Evolutionary conservation across 2,888 invertebrate genomes (phyloP).

Genomic region (Netelia melanura): DNA sequence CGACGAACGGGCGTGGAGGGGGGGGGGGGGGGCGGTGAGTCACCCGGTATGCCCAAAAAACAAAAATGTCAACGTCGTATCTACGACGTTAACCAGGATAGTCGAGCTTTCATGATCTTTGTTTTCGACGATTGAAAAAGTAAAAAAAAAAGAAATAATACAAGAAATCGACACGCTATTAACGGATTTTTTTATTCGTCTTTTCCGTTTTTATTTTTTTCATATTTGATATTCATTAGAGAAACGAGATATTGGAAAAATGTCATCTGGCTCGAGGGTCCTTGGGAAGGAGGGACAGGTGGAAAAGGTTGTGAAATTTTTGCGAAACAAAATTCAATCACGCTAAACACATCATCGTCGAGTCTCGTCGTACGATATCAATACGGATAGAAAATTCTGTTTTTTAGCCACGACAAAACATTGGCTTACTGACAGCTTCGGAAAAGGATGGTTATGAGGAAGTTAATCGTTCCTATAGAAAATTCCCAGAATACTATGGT

Average conservation of each 20-base stretch:
- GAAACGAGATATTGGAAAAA: not conserved
- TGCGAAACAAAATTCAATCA: too few species aligned
- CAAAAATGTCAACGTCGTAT: not conserved
- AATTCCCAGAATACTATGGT: not conserved
- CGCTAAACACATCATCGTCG: not conserved
- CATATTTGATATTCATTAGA: not conserved
- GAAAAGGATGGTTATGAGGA: not conserved
- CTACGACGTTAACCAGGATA: not conserved
- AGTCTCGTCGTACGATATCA: not conserved
- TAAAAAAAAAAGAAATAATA: not conserved
- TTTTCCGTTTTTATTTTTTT: not conserved
- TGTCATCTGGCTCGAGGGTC: not conserved
- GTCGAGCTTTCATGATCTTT: conserved; percentile 16
- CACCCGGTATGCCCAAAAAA: not conserved
- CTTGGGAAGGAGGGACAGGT: too few species aligned
- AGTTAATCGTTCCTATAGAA: not conserved
- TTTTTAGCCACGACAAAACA: conserved; percentile 28
- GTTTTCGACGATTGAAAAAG: not conserved
- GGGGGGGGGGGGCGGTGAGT: too few species aligned
- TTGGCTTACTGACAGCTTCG: conserved; percentile 30
- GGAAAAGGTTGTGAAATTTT: too few species aligned
- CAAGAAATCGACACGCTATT: not conserved
- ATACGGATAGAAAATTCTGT: not conserved
- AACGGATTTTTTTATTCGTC: not conserved
- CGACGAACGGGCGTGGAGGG: not conserved